Base-by-base conservation (phyloP, 2,888 invertebrate species). In the Leucoptera coffeella region DNA sequence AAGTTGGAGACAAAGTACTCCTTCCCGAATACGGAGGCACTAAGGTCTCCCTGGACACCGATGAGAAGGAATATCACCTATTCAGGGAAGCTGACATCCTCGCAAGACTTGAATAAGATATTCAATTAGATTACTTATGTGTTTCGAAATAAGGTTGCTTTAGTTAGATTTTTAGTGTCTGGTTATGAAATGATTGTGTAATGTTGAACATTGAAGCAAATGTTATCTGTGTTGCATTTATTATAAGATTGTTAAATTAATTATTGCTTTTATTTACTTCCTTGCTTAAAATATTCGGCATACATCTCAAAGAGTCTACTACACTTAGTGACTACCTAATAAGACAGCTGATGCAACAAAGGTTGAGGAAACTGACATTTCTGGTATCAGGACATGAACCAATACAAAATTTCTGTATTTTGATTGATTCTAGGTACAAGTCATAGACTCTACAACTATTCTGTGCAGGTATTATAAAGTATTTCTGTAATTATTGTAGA, bases 11-110 rank as follows among this genome's bases (percentile, higher is more conserved):
- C 57, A 80, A 78, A 46, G 97, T 99, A 7, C 74, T 99, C 29
- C 75, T 99, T 26, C 99, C 99, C 1, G 99, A 99, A 69, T 99
- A 91, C 64, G 99, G 99, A 32, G 99, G 99, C 40, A 96, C 94
- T 35, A 97, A 96, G 74, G 87, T 99, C 24, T 79, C 83, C 39
- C 55, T 97, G 29, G 90, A 91, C 31, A 88, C 86, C 32, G 90
- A 93, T 34, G 86, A 91, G 43, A 85, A 86, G 47, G 97, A 97
- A 57, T 90, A 86, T 51, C 89, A 90, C 43, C 74, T 99, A 37
- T 97, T 92, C 79, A 78, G 92, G 53, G 99, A 99, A 69, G 74
- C 86, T 28, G 99, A 99, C 53, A 93, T 99, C 47, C 74, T 99
- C 45, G 99, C 95, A 30, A 96, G 95, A 67, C 75, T 92, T 41